These are phyloP conservation scores for Incurvaria masculella DNA, from an alignment of 2,888 invertebrate species.

Conservation along the genomic window DNA sequence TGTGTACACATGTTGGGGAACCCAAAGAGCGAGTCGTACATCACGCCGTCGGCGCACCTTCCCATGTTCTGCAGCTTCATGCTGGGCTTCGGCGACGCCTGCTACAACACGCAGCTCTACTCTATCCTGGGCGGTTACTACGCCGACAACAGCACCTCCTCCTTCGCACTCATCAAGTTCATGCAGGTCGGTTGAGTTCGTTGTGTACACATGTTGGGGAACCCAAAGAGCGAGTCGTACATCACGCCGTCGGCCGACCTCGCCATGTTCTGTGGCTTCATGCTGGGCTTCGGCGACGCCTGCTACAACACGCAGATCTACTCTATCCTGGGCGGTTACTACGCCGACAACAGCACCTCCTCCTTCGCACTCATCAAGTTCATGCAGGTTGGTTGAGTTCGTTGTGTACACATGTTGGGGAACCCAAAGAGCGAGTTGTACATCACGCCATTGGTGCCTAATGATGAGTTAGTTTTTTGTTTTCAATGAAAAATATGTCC, in stretches of 20 bases:
- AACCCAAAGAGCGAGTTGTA: too few species aligned
- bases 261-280: constrained; percentile 86
- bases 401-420: too few species aligned
- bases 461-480: too few species aligned
- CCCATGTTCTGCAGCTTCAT: constrained; percentile 90
- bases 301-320: constrained; percentile 97
- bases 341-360: constrained; percentile 85
- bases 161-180: constrained; percentile 98
- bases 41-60: constrained; percentile 52
- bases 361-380: constrained; percentile 99
- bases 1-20: neutral
- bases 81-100: constrained; percentile 96
- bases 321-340: constrained; percentile 86
- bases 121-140: constrained; percentile 88
- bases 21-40: constrained; percentile 31
- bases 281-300: constrained; percentile 96
- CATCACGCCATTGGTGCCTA: too few species aligned
- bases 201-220: too few species aligned
- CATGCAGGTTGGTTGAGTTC: constrained; percentile 71
- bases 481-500: too few species aligned
- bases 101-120: constrained; percentile 95
- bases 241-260: constrained; percentile 54
- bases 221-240: too few species aligned
- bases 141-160: constrained; percentile 87
- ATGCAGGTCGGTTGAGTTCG: constrained; percentile 73